These are phyloP conservation scores for silkworm (Bombyx mori) DNA, from an alignment of 1,140 invertebrate genomes.

Conservation along the genomic window DNA sequence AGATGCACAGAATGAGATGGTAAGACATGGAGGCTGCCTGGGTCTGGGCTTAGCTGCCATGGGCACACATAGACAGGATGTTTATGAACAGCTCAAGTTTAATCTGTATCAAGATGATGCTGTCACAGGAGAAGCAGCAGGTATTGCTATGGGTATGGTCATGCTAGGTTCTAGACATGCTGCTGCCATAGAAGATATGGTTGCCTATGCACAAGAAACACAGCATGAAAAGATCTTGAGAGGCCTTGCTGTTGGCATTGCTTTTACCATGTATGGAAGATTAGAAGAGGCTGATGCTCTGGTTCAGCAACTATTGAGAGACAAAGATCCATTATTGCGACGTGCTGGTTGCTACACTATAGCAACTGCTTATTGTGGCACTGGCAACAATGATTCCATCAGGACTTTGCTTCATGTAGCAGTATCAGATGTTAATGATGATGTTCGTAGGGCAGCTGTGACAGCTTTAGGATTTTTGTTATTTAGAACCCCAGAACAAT, in stretches of 20 bases:
- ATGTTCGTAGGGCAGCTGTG: slow-evolving; percentile 97
- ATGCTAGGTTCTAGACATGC: slow-evolving; percentile 96
- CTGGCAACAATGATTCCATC: slow-evolving; percentile 97
- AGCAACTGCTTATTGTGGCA: slow-evolving; percentile 98
- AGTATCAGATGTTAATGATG: slow-evolving; percentile 98
- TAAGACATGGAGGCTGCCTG: slow-evolving; percentile 96
- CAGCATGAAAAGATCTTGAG: slow-evolving; percentile 99
- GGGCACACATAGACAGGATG: slow-evolving; percentile 94
- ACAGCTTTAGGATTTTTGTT: slow-evolving; percentile 97
- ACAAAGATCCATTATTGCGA: slow-evolving; percentile 89
- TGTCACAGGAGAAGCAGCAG: slow-evolving; percentile 97
- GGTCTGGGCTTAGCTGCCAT: slow-evolving; percentile 97
- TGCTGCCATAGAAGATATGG: slow-evolving; percentile 95
- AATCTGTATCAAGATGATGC: slow-evolving; percentile 99
- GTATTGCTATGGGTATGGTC: slow-evolving; percentile 98
- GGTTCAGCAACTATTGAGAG: slow-evolving; percentile 88
- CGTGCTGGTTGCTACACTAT: slow-evolving; percentile 98
- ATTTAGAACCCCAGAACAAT: slow-evolving; percentile 96
- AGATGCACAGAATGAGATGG: slow-evolving; percentile 92
- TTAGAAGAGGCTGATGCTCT: slow-evolving; percentile 96
- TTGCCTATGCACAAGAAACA: slow-evolving; percentile 86
- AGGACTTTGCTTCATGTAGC: slow-evolving; percentile 95
- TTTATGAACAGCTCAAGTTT: slow-evolving; percentile 97
- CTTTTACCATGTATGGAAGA: slow-evolving; percentile 96
- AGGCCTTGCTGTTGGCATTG: slow-evolving; percentile 95